phyloP scores from a whole-genome alignment of 1,140 invertebrate species.

The Ceratoteleas bidentatus region DNA sequence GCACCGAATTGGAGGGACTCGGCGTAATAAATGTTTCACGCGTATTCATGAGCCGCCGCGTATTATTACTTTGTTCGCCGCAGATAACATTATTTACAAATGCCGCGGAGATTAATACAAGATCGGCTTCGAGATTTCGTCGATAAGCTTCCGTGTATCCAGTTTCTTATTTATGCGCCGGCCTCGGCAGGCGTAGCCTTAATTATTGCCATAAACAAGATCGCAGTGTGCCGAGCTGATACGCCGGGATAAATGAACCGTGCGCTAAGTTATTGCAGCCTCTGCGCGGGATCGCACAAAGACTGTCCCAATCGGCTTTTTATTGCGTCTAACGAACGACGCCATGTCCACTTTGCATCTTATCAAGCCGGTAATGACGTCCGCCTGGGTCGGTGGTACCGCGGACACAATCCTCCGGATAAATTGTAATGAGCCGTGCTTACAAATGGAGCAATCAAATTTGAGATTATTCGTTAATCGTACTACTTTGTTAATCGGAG shows the following conservation, averaged over 20 bases:
- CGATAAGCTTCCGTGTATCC: constrained; percentile 59
- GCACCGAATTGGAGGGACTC: too few species aligned
- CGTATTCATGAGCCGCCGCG: constrained; percentile 36
- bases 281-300: constrained; percentile 26
- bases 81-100: constrained; percentile 52
- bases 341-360: constrained; percentile 22
- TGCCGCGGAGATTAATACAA: too few species aligned
- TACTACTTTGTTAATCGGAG: constrained; percentile 36
- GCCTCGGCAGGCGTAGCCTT: constrained; percentile 15
- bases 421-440: constrained; percentile 37
- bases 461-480: constrained; percentile 40
- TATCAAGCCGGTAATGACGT: constrained; percentile 16
- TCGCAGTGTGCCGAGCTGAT: constrained; percentile 43
- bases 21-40: too few species aligned
- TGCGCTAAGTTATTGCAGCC: constrained; percentile 49
- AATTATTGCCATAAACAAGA: constrained; percentile 61
- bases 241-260: constrained; percentile 56
- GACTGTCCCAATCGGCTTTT: constrained; percentile 27
- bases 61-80: constrained; percentile 29
- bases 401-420: constrained; percentile 28
- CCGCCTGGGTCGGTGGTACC: background rate
- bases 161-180: constrained; percentile 51
- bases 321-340: constrained; percentile 16
- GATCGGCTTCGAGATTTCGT: constrained; percentile 38
- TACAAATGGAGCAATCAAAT: constrained; percentile 29